phyloP scores from a whole-genome alignment of 2,888 invertebrate species.

The Orgyia antiqua region DNA sequence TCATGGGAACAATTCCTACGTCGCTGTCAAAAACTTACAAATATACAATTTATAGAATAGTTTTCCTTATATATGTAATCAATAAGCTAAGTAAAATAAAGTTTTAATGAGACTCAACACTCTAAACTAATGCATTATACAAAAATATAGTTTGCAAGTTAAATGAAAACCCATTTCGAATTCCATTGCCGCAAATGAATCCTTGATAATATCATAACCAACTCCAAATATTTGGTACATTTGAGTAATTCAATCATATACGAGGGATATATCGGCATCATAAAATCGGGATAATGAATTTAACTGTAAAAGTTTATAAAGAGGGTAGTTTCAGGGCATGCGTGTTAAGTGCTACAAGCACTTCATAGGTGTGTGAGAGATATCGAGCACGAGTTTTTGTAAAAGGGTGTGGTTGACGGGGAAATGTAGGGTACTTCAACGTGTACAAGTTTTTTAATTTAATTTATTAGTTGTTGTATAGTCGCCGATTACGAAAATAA shows the following conservation, averaged over 20 bases:
- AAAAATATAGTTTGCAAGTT: no score
- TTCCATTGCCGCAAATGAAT: constrained; percentile 1
- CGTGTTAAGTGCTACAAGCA: constrained; percentile 9
- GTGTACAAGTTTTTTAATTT: constrained; percentile 5
- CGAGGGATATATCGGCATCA: background rate
- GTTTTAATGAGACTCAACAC: no score
- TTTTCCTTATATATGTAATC: no score
- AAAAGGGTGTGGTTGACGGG: constrained; percentile 9
- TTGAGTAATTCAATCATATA: constrained; percentile 4
- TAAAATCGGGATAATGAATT: constrained; percentile 1
- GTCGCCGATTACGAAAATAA: no score
- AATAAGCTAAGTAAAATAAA: no score
- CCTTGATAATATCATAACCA: constrained; percentile 1
- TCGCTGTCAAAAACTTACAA: no score
- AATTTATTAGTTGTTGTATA: no score
- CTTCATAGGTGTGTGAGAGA: constrained; percentile 19
- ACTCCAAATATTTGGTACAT: constrained; percentile 3
- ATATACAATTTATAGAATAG: no score
- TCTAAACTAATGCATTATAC: no score
- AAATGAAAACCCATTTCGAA: background rate
- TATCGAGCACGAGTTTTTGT: constrained; percentile 20
- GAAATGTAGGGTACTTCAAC: constrained; percentile 4
- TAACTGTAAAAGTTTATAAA: constrained; percentile 3
- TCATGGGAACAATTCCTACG: no score
- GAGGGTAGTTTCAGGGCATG: constrained; percentile 5